Evolutionary conservation across 2,888 invertebrate species (phyloP).

Genomic region (Archips crataeganus): DNA sequence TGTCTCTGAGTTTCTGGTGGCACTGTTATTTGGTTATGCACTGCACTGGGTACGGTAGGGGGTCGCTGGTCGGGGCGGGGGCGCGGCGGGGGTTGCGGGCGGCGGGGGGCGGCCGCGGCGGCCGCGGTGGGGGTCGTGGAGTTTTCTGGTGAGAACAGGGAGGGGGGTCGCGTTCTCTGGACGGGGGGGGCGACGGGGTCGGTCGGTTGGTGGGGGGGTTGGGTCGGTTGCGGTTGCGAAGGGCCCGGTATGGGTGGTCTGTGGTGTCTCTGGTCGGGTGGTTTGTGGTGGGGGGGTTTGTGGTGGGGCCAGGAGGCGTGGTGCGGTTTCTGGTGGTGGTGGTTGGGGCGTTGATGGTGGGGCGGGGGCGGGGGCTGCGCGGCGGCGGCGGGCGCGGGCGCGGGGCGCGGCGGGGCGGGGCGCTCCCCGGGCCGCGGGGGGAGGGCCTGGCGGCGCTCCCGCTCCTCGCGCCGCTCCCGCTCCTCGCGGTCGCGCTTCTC

Average conservation of each 20-base stretch:
- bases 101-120: slow-evolving; percentile 56
- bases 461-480: slow-evolving; percentile 81
- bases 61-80: slow-evolving; percentile 66
- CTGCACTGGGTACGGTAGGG: not conserved
- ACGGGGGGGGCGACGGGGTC: slow-evolving; percentile 58
- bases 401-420: slow-evolving; percentile 50
- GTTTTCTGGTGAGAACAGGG: slow-evolving; percentile 62
- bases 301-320: no score
- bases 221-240: slow-evolving; percentile 71
- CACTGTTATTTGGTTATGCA: not conserved
- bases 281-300: no score
- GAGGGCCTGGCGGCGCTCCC: slow-evolving; percentile 74
- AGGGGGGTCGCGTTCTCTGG: slow-evolving; percentile 49
- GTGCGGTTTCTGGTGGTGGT: no score
- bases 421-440: slow-evolving; percentile 33
- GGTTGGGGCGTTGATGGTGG: slow-evolving; percentile 73
- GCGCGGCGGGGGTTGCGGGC: slow-evolving; percentile 56
- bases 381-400: slow-evolving; percentile 58
- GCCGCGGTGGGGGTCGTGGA: slow-evolving; percentile 66
- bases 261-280: no score
- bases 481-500: slow-evolving; percentile 88
- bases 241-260: slow-evolving; percentile 43
- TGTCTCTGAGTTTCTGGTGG: slow-evolving; percentile 52
- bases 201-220: slow-evolving; percentile 50
- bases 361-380: slow-evolving; percentile 64